Base-by-base conservation (phyloP, 2,797 vertebrate genomes). In the Oreortyx pictus region DNA sequence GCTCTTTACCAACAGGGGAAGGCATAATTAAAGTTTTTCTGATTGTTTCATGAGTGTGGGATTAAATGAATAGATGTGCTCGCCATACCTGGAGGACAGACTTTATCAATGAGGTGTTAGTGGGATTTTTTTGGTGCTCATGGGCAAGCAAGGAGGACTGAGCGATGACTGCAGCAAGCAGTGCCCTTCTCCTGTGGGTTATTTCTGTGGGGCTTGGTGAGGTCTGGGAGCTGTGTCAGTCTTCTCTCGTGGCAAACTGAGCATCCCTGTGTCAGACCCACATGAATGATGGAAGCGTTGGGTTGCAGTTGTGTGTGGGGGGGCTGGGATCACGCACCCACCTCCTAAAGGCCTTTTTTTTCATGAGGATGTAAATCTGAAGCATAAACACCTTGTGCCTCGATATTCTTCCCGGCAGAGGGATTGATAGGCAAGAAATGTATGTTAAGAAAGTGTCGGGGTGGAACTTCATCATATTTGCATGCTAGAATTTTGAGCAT, bases 401-500 rank as follows among this genome's bases (percentile, higher is more conserved):
- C 76, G 82, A 5, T 86, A 23, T 70, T 87, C 91, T 92, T 65
- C 93, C 49, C 54, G 87, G 83, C 54, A 88, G 83, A 92, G 83
- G 83, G 91, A 71, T 94, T 77, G 23, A 79, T 35, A 46, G 33
- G 41, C 83, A 70, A 78, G 61, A 46, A 46, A 41, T 33, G 54
- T 2, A 9, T 52, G 62, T 87, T 82, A 66, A 67, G 68, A 2
- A 75, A 89, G 73, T 65, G 37, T 47, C 7, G 1, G 37, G 33
- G 31, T 57, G 46, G 75, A 89, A 70, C 79, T 84, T 82, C 9
- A 14, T 68, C 29, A 25, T 27, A 17, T 31, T 31, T 39, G 9
- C 1, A 0, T 10, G 4, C 29, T 13, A 25, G 37, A 27, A 17
- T 35, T 44, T 27, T 35, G 61, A 68, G 62, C 0, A 0, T 56